Percentiles rank a stretch among this genome's conserved stretches.
Evolutionary conservation across 2,113 vertebrate species (phyloP).

Genomic region (Tapirus terrestris): DNA sequence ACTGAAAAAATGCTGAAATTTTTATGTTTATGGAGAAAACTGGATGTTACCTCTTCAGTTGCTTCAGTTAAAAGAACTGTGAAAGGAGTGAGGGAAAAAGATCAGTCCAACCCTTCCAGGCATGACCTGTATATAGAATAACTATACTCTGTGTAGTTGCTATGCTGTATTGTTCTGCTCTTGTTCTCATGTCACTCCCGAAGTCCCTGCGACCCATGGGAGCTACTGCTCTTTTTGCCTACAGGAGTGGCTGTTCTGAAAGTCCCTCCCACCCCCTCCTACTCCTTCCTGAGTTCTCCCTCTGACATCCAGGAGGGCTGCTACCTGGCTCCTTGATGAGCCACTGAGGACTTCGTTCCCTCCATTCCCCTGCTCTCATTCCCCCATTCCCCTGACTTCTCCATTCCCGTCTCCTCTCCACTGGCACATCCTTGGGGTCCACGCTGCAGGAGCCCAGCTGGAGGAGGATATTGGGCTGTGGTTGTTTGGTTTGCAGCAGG

Average conservation of each 20-base stretch:
- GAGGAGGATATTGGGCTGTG: background rate
- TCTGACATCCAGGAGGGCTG: background rate
- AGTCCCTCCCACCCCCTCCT: background rate
- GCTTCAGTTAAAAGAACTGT: background rate
- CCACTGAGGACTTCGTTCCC: background rate
- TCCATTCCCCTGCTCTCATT: too few species aligned
- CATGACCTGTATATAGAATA: background rate
- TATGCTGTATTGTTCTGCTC: background rate
- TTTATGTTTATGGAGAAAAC: slow-evolving; percentile 20
- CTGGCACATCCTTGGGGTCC: background rate
- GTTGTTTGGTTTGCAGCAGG: background rate
- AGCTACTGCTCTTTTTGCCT: background rate
- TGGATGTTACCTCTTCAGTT: slow-evolving; percentile 23
- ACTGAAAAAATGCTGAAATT: slow-evolving; percentile 4
- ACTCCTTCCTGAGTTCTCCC: background rate
- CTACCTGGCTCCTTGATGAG: background rate
- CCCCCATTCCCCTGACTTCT: background rate
- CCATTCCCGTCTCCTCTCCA: background rate
- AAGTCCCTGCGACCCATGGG: background rate
- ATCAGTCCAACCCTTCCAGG: background rate
- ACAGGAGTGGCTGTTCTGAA: background rate
- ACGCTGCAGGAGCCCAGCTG: background rate
- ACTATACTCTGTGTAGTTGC: background rate
- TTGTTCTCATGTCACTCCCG: background rate
- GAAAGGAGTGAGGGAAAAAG: background rate